Evolutionary conservation across 1,140 invertebrate genomes (phyloP).

Genomic region (Neodiprion pinetum): DNA sequence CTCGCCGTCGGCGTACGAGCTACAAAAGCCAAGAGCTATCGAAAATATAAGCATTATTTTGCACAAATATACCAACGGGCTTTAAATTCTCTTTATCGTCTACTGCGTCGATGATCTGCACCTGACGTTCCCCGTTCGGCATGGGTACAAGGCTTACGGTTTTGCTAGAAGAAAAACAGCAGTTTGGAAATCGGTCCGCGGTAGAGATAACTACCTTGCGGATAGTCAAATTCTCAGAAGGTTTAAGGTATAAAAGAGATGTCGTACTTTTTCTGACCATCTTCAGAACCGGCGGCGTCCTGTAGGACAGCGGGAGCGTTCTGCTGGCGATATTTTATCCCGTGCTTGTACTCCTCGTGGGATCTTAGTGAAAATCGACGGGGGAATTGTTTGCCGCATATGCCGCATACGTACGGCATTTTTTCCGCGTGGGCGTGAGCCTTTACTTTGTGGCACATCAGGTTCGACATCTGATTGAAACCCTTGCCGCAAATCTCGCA

Average conservation of each 20-base stretch:
- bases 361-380: constrained; percentile 63
- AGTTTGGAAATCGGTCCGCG: constrained; percentile 12
- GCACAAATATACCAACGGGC: constrained; percentile 29
- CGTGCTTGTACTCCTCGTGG: constrained; percentile 68
- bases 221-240: neutral
- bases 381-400: constrained; percentile 65
- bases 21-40: constrained; percentile 18
- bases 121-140: constrained; percentile 47
- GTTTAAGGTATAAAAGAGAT: constrained; percentile 1
- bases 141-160: constrained; percentile 57
- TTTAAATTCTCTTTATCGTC: constrained; percentile 33
- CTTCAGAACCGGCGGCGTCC: neutral
- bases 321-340: constrained; percentile 59
- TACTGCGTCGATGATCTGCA: constrained; percentile 34
- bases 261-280: constrained; percentile 9
- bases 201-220: neutral
- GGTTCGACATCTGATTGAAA: constrained; percentile 85
- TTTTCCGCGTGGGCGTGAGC: constrained; percentile 67
- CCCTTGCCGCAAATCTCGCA: constrained; percentile 79
- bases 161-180: constrained; percentile 37
- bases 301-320: neutral
- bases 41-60: constrained; percentile 12
- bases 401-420: constrained; percentile 64
- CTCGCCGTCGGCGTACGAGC: neutral
- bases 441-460: constrained; percentile 78